phyloP scores from a whole-genome alignment of 2,888 invertebrate species.

The Ametastegia equiseti region DNA sequence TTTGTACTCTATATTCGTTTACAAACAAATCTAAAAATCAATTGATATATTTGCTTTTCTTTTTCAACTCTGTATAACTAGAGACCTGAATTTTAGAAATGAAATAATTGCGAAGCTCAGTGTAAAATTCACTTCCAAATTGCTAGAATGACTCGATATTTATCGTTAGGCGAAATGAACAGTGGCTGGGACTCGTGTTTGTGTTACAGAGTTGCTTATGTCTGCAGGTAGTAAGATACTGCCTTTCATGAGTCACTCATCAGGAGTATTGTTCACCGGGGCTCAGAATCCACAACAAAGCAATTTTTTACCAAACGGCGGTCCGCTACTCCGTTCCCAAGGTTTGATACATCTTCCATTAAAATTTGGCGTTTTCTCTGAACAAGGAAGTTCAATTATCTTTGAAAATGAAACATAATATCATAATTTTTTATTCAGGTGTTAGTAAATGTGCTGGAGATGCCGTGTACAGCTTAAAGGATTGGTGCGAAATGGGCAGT shows the following conservation, averaged over 20 bases:
- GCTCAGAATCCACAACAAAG: slow-evolving; percentile 70
- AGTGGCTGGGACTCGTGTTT: slow-evolving; percentile 46
- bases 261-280: slow-evolving; percentile 66
- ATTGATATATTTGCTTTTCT: no score
- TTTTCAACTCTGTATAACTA: neutral
- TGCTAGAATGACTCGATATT: neutral
- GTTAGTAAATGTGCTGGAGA: slow-evolving; percentile 71
- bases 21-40: no score
- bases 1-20: neutral
- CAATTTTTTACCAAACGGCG: slow-evolving; percentile 73
- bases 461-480: slow-evolving; percentile 75
- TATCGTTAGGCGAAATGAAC: slow-evolving; percentile 9
- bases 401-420: neutral
- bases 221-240: slow-evolving; percentile 79
- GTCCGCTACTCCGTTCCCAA: slow-evolving; percentile 70
- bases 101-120: slow-evolving; percentile 17
- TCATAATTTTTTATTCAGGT: slow-evolving; percentile 56
- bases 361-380: neutral
- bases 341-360: slow-evolving; percentile 58
- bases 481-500: slow-evolving; percentile 75
- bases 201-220: slow-evolving; percentile 61
- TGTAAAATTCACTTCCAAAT: slow-evolving; percentile 27
- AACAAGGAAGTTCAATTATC: neutral
- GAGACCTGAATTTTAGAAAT: neutral
- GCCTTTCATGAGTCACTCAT: slow-evolving; percentile 75